Evolutionary conservation across 2,888 invertebrate genomes (phyloP), one percentile per base, ranked within the genome.

Genomic region (Acleris emargana): DNA sequence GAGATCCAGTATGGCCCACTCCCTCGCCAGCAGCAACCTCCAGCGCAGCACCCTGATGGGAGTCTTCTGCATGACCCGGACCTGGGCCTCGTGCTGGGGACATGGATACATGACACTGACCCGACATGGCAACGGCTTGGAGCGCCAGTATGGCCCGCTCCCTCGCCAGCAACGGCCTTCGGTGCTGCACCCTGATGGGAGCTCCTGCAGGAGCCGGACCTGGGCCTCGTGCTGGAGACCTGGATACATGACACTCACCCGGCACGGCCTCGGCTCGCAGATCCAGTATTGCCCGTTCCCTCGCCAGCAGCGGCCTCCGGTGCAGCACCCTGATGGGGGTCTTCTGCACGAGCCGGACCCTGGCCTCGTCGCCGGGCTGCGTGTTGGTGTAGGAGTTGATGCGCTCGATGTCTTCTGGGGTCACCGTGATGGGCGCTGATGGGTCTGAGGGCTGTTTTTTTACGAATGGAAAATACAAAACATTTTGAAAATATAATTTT

Each of bases 291-390:
- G 90, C 91, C 68, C 96, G 93, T 5, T 93, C 90, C 62, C 99
- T 92, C 2, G 94, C 91, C 11, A 95, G 94, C 60, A 97, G 86
- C 0, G 98, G 95, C 20, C 98, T 93, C 59, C 97, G 89, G 85
- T 99, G 99, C 59, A 99, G 89, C 5, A 99, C 99, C 68, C 99
- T 89, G 47, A 99, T 91, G 0, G 99, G 99, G 1, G 99, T 99
- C 81, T 95, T 95, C 86, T 99, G 99, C 47, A 93, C 77, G 28
- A 98, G 89, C 60, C 88, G 87, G 16, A 98, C 70, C 50, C 75
- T 71, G n/a, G 75, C 77, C 2, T 96, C 70, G 45, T 73, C 70
- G 1, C 32, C 71, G 0, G 59, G 28, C 1, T 72, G 54, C 3
- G 77, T 80, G 74, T 84, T 85, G 16, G 79, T 74, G 74, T 75